Evolutionary conservation across 2,113 vertebrate species (phyloP).

Genomic region (Hiodon alosoides): DNA sequence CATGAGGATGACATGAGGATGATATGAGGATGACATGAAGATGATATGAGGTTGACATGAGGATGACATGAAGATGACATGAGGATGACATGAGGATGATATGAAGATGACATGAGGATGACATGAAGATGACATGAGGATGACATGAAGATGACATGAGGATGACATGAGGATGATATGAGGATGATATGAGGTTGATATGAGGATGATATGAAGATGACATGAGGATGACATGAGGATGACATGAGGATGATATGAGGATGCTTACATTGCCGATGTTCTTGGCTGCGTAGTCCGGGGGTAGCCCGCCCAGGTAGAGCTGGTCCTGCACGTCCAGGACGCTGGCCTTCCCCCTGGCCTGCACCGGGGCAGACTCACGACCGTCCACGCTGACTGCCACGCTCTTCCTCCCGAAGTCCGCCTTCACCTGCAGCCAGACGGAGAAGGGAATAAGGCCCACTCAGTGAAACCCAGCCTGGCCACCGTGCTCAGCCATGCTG

Average conservation of each 20-base stretch:
- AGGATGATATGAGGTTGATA: too few species aligned
- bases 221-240: too few species aligned
- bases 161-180: too few species aligned
- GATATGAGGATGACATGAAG: too few species aligned
- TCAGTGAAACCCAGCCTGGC: not conserved
- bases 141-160: too few species aligned
- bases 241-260: not conserved
- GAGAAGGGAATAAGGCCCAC: not conserved
- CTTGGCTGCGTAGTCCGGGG: slow-evolving; percentile 60
- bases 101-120: too few species aligned
- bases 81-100: too few species aligned
- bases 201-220: too few species aligned
- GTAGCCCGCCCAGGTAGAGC: slow-evolving; percentile 81
- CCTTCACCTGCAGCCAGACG: slow-evolving; percentile 59
- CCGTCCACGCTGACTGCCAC: slow-evolving; percentile 64
- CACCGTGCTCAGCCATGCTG: not conserved
- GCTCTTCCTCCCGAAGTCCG: slow-evolving; percentile 67
- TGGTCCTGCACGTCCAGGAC: slow-evolving; percentile 78
- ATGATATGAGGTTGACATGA: too few species aligned
- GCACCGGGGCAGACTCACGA: slow-evolving; percentile 45
- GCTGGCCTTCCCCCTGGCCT: slow-evolving; percentile 66
- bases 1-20: too few species aligned
- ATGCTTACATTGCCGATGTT: slow-evolving; percentile 74
- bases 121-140: too few species aligned
- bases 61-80: too few species aligned